A percentile compares a stretch with the other conserved stretches of the same genome.
phyloP scores from a whole-genome alignment of 2,888 invertebrate genomes.

The Drosophila infuscata region DNA sequence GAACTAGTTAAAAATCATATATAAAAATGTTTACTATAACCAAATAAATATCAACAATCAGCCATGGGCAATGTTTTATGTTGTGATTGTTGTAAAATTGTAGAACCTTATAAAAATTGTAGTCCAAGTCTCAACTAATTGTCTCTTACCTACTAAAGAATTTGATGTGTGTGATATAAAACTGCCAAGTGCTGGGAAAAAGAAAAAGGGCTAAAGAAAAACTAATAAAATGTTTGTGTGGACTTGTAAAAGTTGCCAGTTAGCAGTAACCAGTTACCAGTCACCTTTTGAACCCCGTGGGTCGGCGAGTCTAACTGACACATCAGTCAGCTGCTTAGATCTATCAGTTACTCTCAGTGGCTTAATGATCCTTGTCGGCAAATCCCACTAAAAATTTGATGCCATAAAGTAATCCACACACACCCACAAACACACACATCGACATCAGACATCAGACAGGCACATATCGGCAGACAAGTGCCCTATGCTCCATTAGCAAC shows the following conservation, averaged over 20 bases:
- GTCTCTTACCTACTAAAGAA: background rate
- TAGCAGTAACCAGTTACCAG: background rate
- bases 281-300: constrained; percentile 13
- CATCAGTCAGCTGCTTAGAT: constrained; percentile 20
- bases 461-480: constrained; percentile 41
- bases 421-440: constrained; percentile 8
- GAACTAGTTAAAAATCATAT: background rate
- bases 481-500: constrained; percentile 69
- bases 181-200: constrained; percentile 13
- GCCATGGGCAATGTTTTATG: background rate
- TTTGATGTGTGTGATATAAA: constrained; percentile 8
- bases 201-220: background rate
- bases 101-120: background rate
- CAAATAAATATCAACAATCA: background rate
- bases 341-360: constrained; percentile 13
- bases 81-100: background rate
- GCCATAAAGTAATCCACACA: constrained; percentile 37
- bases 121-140: background rate
- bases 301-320: constrained; percentile 20
- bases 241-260: constrained; percentile 21
- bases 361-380: constrained; percentile 68
- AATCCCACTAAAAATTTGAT: constrained; percentile 29
- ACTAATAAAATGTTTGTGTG: constrained; percentile 15
- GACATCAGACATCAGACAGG: constrained; percentile 6
- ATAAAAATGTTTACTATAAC: background rate